These are phyloP conservation scores for Anhinga anhinga DNA, from an alignment of 2,113 vertebrate genomes.

Conservation along the genomic window DNA sequence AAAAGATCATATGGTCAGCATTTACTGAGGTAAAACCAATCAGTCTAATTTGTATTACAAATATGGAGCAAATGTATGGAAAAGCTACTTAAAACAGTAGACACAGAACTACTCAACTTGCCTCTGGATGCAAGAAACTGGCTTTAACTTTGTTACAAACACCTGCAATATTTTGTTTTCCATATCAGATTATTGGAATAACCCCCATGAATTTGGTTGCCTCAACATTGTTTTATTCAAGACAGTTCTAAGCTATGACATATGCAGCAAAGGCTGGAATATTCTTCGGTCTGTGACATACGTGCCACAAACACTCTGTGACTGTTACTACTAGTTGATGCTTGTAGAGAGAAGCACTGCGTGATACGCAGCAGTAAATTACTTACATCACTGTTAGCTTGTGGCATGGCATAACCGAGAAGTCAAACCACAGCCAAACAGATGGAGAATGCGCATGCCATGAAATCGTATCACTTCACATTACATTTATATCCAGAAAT, in stretches of 20 bases:
- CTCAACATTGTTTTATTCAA: neutral
- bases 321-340: neutral
- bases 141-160: neutral
- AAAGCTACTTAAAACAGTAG: neutral
- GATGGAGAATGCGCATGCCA: slow-evolving; percentile 4
- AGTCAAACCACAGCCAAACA: slow-evolving; percentile 44
- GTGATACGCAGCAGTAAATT: neutral
- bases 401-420: slow-evolving; percentile 38
- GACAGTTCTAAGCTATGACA: neutral
- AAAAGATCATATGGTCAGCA: neutral
- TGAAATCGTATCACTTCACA: neutral
- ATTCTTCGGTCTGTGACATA: neutral
- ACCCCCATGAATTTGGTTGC: neutral
- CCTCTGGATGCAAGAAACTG: neutral
- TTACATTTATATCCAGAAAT: neutral
- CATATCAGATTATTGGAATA: neutral
- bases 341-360: neutral
- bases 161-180: slow-evolving; percentile 1
- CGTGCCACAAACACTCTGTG: neutral
- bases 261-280: neutral
- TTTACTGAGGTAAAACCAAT: neutral
- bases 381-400: slow-evolving; percentile 7
- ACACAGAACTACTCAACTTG: neutral
- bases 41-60: neutral
- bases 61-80: neutral